Conservation (phyloP, 2,888 invertebrate species). For the Drosophila bunnanda region DNA sequence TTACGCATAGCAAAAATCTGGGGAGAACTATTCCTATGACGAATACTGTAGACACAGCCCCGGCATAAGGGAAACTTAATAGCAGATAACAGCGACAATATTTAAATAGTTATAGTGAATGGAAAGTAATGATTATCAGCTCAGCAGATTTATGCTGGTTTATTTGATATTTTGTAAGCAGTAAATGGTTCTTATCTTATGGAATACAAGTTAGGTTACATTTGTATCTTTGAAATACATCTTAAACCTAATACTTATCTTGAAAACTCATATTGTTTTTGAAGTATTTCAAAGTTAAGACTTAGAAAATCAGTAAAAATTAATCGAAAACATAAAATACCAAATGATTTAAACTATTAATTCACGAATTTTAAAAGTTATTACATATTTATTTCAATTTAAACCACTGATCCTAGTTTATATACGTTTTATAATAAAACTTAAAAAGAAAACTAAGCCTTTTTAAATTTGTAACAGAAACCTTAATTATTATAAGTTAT, state of each 20-base stretch:
- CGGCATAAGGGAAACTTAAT: constrained; percentile 18
- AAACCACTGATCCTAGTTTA: background rate
- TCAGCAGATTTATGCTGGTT: constrained; percentile 23
- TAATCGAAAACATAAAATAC: background rate
- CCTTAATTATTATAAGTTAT: background rate
- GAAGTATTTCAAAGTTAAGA: background rate
- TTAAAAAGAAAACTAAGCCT: too few relatives aligned
- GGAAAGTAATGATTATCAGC: background rate
- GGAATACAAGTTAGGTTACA: background rate
- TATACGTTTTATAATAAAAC: too few relatives aligned
- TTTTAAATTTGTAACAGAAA: too few relatives aligned
- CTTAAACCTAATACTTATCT: background rate
- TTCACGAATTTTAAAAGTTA: too few relatives aligned
- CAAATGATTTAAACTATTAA: background rate
- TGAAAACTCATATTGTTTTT: background rate
- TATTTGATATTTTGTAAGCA: constrained; percentile 4
- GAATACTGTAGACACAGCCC: constrained; percentile 22
- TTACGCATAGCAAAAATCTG: constrained; percentile 32
- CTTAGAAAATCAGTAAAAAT: background rate
- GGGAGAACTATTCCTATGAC: background rate
- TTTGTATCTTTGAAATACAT: background rate
- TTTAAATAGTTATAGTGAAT: constrained; percentile 1
- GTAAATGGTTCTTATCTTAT: background rate
- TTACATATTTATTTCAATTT: background rate
- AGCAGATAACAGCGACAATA: background rate